These are phyloP conservation scores for Erebia palarica DNA, from an alignment of 2,888 invertebrate genomes.

Conservation along the genomic window DNA sequence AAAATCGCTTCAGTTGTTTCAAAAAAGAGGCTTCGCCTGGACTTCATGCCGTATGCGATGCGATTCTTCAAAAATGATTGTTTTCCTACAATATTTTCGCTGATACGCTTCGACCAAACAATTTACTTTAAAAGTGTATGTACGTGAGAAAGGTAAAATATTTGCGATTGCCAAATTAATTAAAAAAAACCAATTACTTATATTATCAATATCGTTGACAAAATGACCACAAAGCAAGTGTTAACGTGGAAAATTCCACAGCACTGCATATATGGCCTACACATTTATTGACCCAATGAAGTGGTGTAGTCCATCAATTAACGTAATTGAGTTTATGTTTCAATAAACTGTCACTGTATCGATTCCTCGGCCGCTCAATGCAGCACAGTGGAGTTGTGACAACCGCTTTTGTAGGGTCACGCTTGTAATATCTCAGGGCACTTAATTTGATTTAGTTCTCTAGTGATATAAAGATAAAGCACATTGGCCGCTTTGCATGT, in stretches of 20 bases:
- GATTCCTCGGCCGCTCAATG: conserved; percentile 21
- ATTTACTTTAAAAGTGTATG: not conserved
- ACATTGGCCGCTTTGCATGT: too few species aligned
- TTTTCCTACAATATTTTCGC: not conserved
- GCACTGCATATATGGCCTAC: conserved; percentile 14
- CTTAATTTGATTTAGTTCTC: conserved; percentile 9
- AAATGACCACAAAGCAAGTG: conserved; percentile 22
- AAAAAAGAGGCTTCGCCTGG: too few species aligned
- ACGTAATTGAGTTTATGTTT: conserved; percentile 38
- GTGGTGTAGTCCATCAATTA: conserved; percentile 38
- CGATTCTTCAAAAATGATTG: not conserved
- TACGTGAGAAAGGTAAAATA: not conserved
- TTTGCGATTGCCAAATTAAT: conserved; percentile 7
- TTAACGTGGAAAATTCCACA: conserved; percentile 25
- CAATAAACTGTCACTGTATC: conserved; percentile 36
- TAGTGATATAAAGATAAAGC: not conserved
- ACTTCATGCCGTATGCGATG: too few species aligned
- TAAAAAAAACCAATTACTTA: conserved; percentile 7
- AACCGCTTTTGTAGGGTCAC: conserved; percentile 19
- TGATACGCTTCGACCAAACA: not conserved
- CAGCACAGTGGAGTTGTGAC: conserved; percentile 17
- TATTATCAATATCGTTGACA: conserved; percentile 15
- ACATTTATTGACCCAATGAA: conserved; percentile 33
- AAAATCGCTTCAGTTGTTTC: too few species aligned
- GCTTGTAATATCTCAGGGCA: conserved; percentile 3